Base-by-base conservation (phyloP, 2,797 vertebrate genomes). In the Micrastur ruficollis region DNA sequence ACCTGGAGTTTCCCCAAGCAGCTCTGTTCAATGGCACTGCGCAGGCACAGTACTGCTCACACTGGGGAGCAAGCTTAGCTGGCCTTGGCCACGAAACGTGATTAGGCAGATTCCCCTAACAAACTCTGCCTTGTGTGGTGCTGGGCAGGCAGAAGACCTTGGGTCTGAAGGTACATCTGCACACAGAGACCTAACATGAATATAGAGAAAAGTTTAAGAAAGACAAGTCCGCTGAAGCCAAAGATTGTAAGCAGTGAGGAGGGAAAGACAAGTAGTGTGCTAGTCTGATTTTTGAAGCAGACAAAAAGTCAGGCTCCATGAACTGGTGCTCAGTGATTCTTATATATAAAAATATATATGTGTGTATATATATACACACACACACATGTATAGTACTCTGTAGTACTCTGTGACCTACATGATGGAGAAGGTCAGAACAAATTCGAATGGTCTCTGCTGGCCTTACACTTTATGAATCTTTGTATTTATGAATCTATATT, bases 11-110 rank as follows among this genome's bases (percentile, higher is more conserved):
- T 84, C 55, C 26, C 38, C 21, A 23, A 5, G 55, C 44, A 36
- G 5, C 29, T 61, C 36, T 15, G 3, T 38, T 46, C 17, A 34
- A 9, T n/a, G 16, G 27, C 68, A 50, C 12, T 3, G 2, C 40
- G 38, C 5, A 31, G 65, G 20, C 36, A 55, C 31, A 38, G 23
- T n/a, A 14, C 36, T 44, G 34, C 74, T 78, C 1, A 0, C 42
- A 26, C 7, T 22, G 65, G 49, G 15, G 18, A 78, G 9, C 13
- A 62, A 55, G 23, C 11, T 58, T 21, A 66, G 34, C 34, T 68
- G 38, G 44, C 32, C 23, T 65, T 3, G 12, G 46, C 36, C 36
- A 8, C 0, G 0, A 20, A 52, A 7, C 6, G 2, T 5, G 15
- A 12, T n/a, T 52, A 47, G 29, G 31, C 38, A 73, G 23, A 27